phyloP scores from a whole-genome alignment of 2,797 vertebrate genomes.

The Clarias platycephalus region DNA sequence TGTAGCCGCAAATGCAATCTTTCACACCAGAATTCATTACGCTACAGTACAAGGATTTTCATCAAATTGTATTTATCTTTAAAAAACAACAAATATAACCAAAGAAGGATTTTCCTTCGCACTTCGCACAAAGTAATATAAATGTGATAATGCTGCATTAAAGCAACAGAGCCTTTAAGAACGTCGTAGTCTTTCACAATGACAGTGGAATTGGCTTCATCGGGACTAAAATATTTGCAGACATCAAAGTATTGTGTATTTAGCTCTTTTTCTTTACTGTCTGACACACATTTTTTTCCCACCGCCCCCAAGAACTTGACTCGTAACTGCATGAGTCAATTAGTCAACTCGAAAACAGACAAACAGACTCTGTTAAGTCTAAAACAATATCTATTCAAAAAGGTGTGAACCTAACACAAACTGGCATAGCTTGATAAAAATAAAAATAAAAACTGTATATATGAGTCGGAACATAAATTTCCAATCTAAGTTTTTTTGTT shows the following conservation, averaged over 20 bases:
- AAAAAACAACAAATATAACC: neutral
- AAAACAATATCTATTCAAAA: neutral
- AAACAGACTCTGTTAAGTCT: slow-evolving; percentile 2
- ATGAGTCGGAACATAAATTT: neutral
- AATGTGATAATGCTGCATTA: neutral
- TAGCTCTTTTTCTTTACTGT: neutral
- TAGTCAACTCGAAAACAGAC: neutral
- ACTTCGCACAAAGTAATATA: neutral
- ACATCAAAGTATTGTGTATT: neutral
- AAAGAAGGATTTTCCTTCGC: neutral
- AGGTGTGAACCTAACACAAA: neutral
- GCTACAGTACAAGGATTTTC: neutral
- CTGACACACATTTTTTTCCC: neutral
- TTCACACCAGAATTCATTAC: neutral
- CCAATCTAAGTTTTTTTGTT: neutral
- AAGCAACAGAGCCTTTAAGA: neutral
- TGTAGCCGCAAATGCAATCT: neutral
- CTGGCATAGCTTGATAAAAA: neutral
- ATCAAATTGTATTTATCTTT: neutral
- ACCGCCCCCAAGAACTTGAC: neutral
- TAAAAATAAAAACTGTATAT: neutral
- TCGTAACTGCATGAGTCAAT: slow-evolving; percentile 13
- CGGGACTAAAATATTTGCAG: neutral
- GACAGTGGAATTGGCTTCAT: neutral
- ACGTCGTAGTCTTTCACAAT: neutral